Percentiles rank a stretch among this genome's conserved stretches.
Evolutionary conservation across 2,113 vertebrate genomes (phyloP).

Genomic region (Elachura formosa): DNA sequence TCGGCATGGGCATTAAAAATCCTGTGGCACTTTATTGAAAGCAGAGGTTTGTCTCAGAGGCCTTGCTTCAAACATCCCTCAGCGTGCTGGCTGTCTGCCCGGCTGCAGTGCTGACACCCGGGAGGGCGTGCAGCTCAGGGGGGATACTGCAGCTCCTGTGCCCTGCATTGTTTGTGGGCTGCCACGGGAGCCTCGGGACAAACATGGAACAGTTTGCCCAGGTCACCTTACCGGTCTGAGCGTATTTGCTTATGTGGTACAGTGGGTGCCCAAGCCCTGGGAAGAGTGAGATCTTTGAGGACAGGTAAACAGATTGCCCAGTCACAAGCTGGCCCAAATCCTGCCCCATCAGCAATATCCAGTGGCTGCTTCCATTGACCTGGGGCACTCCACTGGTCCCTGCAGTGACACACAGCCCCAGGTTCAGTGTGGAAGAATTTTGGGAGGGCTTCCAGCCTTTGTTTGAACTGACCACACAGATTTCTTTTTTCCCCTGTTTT

Average conservation of each 20-base stretch:
- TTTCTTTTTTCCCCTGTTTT: background rate
- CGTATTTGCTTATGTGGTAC: background rate
- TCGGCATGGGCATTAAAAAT: constrained; percentile 55
- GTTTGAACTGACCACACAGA: background rate
- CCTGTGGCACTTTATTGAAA: constrained; percentile 56
- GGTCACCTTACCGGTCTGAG: background rate
- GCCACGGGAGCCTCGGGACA: background rate
- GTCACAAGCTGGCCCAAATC: background rate
- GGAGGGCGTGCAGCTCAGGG: background rate
- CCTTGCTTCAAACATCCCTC: constrained; percentile 22
- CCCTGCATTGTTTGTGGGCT: background rate
- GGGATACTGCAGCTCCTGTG: constrained; percentile 6
- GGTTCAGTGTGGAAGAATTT: background rate
- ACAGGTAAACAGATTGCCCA: background rate
- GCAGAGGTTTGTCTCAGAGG: constrained; percentile 55
- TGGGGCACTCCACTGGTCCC: background rate
- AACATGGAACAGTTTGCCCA: background rate
- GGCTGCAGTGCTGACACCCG: background rate
- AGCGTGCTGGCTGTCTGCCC: background rate
- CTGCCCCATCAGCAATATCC: background rate
- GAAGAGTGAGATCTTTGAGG: background rate
- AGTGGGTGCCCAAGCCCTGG: background rate
- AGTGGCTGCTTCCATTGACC: background rate
- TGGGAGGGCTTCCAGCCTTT: background rate
- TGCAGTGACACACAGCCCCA: background rate